Percentiles rank a stretch among this genome's conserved stretches.
Conservation (phyloP, 2,113 vertebrate species). For the Mesembrinibis cayennensis region DNA sequence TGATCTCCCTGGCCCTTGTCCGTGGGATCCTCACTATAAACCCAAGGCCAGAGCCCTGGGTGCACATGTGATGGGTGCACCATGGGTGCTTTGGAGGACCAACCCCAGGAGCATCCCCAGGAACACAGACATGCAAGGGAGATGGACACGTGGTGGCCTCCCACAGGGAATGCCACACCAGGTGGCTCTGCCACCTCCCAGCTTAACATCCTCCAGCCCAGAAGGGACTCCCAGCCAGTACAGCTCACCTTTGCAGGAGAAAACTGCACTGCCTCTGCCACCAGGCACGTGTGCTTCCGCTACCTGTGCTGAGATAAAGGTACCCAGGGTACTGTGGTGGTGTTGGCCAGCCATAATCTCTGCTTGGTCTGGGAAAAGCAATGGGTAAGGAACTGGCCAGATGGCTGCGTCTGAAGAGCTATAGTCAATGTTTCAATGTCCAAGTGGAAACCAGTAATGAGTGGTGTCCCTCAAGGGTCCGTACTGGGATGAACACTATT, state of each 20-base stretch:
- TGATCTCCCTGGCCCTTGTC: accelerated
- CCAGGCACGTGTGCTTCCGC: accelerated
- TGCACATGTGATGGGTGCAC: background rate
- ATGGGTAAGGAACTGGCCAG: background rate
- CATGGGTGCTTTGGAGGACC: background rate
- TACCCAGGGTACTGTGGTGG: accelerated
- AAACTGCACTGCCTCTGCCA: background rate
- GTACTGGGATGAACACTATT: background rate
- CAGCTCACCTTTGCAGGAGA: background rate
- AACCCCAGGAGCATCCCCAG: background rate
- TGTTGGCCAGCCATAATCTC: background rate
- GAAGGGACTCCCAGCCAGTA: background rate
- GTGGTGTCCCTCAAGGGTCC: too few species aligned
- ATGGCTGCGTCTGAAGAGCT: background rate
- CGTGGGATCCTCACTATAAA: background rate
- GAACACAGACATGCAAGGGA: background rate
- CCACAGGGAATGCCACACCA: background rate
- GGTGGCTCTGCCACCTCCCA: background rate
- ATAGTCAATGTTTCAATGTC: background rate
- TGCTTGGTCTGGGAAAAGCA: background rate
- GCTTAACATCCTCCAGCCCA: background rate
- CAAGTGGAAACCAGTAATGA: background rate
- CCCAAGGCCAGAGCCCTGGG: background rate
- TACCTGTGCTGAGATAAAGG: background rate
- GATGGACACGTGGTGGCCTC: accelerated